These are phyloP conservation scores for Platyscapa corneri DNA, from an alignment of 1,140 invertebrate genomes.

Conservation along the genomic window DNA sequence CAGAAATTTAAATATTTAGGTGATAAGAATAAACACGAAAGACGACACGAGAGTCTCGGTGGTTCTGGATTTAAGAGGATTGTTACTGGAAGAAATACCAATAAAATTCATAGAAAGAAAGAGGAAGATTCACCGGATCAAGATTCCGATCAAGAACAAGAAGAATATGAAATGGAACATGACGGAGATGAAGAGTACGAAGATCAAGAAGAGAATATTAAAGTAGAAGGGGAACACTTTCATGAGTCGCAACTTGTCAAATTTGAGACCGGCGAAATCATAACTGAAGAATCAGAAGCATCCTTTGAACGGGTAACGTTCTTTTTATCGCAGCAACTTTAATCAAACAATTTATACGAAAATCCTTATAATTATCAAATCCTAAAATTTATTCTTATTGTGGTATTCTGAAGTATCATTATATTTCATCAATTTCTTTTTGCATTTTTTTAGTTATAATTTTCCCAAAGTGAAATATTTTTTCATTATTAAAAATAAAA, in stretches of 20 bases:
- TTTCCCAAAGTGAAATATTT: no score
- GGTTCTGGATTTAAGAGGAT: slow-evolving; percentile 71
- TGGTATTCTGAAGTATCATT: background rate
- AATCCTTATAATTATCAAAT: no score
- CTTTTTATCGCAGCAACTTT: background rate
- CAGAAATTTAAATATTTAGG: slow-evolving; percentile 97
- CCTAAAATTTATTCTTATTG: no score
- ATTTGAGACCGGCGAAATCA: slow-evolving; percentile 27
- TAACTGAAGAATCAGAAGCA: slow-evolving; percentile 18
- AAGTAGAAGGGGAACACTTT: background rate
- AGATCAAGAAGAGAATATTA: slow-evolving; percentile 54
- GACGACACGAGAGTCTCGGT: slow-evolving; percentile 69
- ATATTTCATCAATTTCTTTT: background rate
- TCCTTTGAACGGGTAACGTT: slow-evolving; percentile 33
- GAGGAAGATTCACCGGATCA: slow-evolving; percentile 22
- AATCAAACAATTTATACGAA: background rate
- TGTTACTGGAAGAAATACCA: slow-evolving; percentile 64
- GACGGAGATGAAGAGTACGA: slow-evolving; percentile 54
- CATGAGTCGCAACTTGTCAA: slow-evolving; percentile 36
- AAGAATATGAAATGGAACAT: slow-evolving; percentile 50
- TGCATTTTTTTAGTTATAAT: background rate
- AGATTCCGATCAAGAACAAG: slow-evolving; percentile 53
- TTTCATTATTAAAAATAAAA: background rate
- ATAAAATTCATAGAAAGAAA: slow-evolving; percentile 49
- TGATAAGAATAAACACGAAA: slow-evolving; percentile 73